phyloP scores from a whole-genome alignment of 2,888 invertebrate genomes.

The Andrena trimmerana region DNA sequence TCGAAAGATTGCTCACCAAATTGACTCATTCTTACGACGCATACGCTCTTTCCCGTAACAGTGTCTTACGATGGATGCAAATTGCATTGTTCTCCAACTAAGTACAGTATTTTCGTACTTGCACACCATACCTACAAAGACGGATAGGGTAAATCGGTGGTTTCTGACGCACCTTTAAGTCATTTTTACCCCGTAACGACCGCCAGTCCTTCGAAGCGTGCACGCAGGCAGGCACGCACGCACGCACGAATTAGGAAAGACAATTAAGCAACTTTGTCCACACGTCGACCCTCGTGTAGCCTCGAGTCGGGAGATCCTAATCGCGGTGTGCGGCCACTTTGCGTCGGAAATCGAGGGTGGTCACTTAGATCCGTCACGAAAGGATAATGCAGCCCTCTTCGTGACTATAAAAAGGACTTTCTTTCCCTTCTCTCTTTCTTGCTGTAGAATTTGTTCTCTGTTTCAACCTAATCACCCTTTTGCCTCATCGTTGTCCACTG shows the following conservation, averaged over 20 bases:
- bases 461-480: background rate
- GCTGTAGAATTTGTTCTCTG: background rate
- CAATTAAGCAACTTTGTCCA: slow-evolving; percentile 65
- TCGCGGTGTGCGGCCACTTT: slow-evolving; percentile 82
- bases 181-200: slow-evolving; percentile 40
- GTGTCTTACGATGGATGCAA: background rate
- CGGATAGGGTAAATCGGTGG: slow-evolving; percentile 6
- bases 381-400: slow-evolving; percentile 64
- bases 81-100: background rate
- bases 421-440: slow-evolving; percentile 19
- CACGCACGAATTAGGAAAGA: slow-evolving; percentile 57
- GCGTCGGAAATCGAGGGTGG: slow-evolving; percentile 83
- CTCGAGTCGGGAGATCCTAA: slow-evolving; percentile 78
- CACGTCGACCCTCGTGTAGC: slow-evolving; percentile 29
- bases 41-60: background rate
- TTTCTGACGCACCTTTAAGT: slow-evolving; percentile 24
- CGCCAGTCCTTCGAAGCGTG: slow-evolving; percentile 28
- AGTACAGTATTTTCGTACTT: background rate
- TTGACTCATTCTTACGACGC: background rate
- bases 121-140: background rate
- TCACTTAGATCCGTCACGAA: slow-evolving; percentile 82
- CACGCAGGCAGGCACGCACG: slow-evolving; percentile 6
- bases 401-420: slow-evolving; percentile 58
- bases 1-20: background rate
- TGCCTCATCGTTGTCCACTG: background rate